phyloP scores from a whole-genome alignment of 2,888 invertebrate species.

The Drosophila ezoana region DNA sequence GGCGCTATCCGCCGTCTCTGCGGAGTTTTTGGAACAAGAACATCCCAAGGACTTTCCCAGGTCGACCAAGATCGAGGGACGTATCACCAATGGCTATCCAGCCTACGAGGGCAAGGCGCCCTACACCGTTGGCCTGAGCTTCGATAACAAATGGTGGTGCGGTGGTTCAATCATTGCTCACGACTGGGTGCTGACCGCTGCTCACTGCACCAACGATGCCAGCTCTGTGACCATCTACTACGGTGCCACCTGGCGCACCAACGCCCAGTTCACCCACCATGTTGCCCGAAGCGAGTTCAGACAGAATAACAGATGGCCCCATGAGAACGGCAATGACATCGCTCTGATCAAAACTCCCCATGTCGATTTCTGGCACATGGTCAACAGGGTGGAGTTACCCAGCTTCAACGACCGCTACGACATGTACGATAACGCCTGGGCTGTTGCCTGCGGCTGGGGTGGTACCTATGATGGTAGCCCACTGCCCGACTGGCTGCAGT shows the following conservation, averaged over 20 bases:
- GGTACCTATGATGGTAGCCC: conserved; percentile 59
- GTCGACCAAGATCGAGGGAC: conserved; percentile 18
- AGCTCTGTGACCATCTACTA: conserved; percentile 57
- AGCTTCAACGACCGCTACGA: conserved; percentile 49
- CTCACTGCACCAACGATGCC: conserved; percentile 65
- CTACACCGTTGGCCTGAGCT: conserved; percentile 75
- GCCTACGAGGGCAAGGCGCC: conserved; percentile 68
- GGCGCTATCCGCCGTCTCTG: conserved; percentile 15
- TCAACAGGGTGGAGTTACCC: conserved; percentile 53
- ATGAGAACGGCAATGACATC: conserved; percentile 38
- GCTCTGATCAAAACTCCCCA: conserved; percentile 62
- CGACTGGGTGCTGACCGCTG: conserved; percentile 75
- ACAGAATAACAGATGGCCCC: conserved; percentile 31
- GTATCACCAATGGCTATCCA: conserved; percentile 47
- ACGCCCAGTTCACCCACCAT: conserved; percentile 59
- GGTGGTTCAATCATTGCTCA: conserved; percentile 75
- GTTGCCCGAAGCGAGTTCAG: conserved; percentile 55
- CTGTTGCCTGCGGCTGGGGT: conserved; percentile 72
- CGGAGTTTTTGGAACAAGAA: conserved; percentile 28
- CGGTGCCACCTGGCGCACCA: conserved; percentile 65
- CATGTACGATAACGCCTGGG: conserved; percentile 43
- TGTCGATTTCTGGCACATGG: conserved; percentile 52
- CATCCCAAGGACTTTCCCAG: conserved; percentile 22
- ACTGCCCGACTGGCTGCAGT: conserved; percentile 78
- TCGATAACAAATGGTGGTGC: conserved; percentile 66